phyloP scores from a whole-genome alignment of 2,888 invertebrate genomes.

The Macroteleia sp. region DNA sequence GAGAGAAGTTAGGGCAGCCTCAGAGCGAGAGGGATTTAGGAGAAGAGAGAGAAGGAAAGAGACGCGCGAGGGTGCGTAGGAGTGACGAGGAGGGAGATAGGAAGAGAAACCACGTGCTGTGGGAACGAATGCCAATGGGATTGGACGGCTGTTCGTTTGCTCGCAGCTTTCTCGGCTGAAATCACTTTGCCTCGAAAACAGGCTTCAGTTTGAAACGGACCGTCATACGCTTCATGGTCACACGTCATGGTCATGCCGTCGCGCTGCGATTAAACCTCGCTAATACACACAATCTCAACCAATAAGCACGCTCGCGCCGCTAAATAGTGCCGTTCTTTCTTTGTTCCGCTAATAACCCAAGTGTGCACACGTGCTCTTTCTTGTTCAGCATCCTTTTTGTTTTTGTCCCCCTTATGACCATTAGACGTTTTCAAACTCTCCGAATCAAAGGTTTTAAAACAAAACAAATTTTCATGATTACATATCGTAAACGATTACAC shows the following conservation, averaged over 20 bases:
- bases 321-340: constrained; percentile 23
- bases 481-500: too few relatives aligned
- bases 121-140: constrained; percentile 78
- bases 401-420: too few relatives aligned
- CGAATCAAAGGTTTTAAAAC: too few relatives aligned
- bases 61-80: constrained; percentile 55
- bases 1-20: constrained; percentile 3
- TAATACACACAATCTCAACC: constrained; percentile 16
- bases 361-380: constrained; percentile 29
- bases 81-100: constrained; percentile 54
- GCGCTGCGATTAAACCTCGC: constrained; percentile 66
- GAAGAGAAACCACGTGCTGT: constrained; percentile 81
- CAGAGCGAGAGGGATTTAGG: constrained; percentile 30
- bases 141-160: constrained; percentile 66
- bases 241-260: constrained; percentile 71
- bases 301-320: not conserved
- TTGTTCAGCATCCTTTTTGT: too few relatives aligned
- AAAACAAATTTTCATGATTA: too few relatives aligned
- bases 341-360: constrained; percentile 17
- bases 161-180: constrained; percentile 66
- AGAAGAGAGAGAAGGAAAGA: constrained; percentile 42
- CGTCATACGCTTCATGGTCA: constrained; percentile 81
- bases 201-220: constrained; percentile 81
- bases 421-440: too few relatives aligned
- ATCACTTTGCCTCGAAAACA: constrained; percentile 47